A percentile compares a stretch with the other conserved stretches of the same genome.
Evolutionary conservation across 2,113 vertebrate genomes (phyloP).

Genomic region (Meleagris gallopavo): DNA sequence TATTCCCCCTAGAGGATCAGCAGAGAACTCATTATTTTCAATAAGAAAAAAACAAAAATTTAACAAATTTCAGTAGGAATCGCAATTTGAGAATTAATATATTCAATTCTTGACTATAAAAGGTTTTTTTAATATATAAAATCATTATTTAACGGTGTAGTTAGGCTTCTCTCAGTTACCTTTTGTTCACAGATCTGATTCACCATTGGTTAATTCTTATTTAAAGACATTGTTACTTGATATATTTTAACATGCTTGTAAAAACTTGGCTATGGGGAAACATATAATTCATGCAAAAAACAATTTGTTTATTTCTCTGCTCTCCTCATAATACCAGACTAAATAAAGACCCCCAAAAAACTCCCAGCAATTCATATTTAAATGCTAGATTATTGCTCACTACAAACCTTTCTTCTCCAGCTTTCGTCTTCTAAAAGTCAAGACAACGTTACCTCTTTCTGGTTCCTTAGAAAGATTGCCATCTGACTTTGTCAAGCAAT

Average conservation of each 20-base stretch:
- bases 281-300: not conserved
- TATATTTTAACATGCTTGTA: not conserved
- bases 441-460: constrained; percentile 15
- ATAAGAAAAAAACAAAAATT: not conserved
- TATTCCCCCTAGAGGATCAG: not conserved
- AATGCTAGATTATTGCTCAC: not conserved
- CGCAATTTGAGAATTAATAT: not conserved
- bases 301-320: not conserved
- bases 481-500: constrained; percentile 1
- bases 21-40: not conserved
- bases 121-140: not conserved
- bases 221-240: not conserved
- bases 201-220: not conserved
- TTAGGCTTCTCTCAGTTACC: not conserved
- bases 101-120: not conserved
- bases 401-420: constrained; percentile 78
- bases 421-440: constrained; percentile 31
- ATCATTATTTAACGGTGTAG: not conserved
- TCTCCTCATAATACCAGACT: not conserved
- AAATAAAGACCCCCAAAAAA: not conserved
- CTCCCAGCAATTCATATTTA: not conserved
- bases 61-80: not conserved
- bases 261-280: not conserved
- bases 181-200: not conserved
- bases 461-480: constrained; percentile 40